Percentiles rank a stretch among this genome's conserved stretches.
Evolutionary conservation across 2,113 vertebrate species (phyloP).

Genomic region (Triplophysa dalaica): DNA sequence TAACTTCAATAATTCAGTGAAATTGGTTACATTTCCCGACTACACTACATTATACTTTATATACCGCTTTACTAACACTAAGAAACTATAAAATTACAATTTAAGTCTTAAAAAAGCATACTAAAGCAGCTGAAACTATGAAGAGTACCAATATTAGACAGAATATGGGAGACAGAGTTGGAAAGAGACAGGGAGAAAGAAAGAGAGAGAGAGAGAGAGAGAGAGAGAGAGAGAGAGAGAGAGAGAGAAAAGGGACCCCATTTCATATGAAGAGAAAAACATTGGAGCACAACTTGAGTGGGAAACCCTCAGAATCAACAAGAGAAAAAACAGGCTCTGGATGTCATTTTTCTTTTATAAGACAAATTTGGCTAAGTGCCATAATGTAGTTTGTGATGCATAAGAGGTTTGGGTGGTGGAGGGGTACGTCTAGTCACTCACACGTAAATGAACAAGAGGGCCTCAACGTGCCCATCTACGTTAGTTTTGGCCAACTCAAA

Average conservation of each 20-base stretch:
- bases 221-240: not conserved
- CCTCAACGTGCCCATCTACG: constrained; percentile 68
- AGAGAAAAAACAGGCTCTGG: constrained; percentile 47
- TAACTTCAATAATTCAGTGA: not conserved
- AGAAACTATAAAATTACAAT: not conserved
- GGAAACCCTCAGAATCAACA: constrained; percentile 34
- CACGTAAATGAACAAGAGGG: constrained; percentile 61
- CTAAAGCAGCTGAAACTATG: not conserved
- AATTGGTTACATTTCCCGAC: not conserved
- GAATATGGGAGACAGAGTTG: not conserved
- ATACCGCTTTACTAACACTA: not conserved
- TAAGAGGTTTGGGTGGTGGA: not conserved
- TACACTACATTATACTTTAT: not conserved
- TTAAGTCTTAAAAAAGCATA: not conserved
- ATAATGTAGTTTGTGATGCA: constrained; percentile 43
- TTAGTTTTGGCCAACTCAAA: constrained; percentile 56
- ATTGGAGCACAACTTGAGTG: constrained; percentile 4
- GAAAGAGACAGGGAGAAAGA: not conserved
- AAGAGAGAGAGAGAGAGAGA: not conserved
- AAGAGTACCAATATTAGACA: constrained; percentile 28
- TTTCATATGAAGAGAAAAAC: constrained; percentile 34
- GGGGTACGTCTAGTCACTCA: constrained; percentile 20
- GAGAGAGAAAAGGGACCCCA: not conserved
- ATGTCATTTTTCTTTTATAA: constrained; percentile 52
- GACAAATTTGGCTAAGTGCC: constrained; percentile 37